A percentile compares a stretch with the other conserved stretches of the same genome.
Evolutionary conservation across 2,113 vertebrate genomes (phyloP).

Genomic region (Halichoerus grypus): DNA sequence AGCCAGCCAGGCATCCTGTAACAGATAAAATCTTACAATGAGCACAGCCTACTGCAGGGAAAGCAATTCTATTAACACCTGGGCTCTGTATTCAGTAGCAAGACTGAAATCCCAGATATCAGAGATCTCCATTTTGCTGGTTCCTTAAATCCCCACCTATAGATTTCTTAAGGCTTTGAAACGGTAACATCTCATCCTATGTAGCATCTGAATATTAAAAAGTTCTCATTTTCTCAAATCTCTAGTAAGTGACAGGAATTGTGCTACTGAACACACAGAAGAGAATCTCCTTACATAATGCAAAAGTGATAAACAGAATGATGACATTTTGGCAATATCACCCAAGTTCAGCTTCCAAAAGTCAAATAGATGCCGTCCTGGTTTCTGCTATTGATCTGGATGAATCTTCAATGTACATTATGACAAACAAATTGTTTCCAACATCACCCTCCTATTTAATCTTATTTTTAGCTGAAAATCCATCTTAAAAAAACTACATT

Average conservation of each 20-base stretch:
- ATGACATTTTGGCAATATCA: neutral
- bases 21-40: neutral
- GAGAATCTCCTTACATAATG: neutral
- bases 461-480: neutral
- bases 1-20: neutral
- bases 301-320: neutral
- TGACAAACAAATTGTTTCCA: slow-evolving; percentile 10
- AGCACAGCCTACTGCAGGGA: neutral
- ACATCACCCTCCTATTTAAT: neutral
- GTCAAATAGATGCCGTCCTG: neutral
- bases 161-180: neutral
- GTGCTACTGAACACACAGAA: neutral
- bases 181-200: neutral
- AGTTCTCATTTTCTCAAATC: slow-evolving; percentile 15
- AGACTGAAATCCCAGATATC: neutral
- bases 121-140: neutral
- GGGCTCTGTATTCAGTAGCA: neutral
- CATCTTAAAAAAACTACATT: neutral
- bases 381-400: neutral
- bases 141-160: neutral
- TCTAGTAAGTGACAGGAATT: neutral
- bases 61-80: neutral
- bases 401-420: neutral
- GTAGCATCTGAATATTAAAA: neutral
- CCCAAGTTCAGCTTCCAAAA: neutral